phyloP scores from a whole-genome alignment of 1,140 invertebrate species.

The Nasonia giraulti region DNA sequence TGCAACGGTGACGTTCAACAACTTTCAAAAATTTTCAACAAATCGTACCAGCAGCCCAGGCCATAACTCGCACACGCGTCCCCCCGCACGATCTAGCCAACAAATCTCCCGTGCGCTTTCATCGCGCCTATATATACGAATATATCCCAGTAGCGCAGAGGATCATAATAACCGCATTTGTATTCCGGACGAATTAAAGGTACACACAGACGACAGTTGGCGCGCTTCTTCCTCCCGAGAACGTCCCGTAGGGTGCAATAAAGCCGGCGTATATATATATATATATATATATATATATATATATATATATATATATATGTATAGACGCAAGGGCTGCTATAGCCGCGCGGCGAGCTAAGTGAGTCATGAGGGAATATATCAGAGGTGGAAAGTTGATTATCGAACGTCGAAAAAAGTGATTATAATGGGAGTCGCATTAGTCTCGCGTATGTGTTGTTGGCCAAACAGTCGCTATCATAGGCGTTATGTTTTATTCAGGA shows the following conservation, averaged over 20 bases:
- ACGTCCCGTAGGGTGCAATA: neutral
- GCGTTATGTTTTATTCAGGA: neutral
- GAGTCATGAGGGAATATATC: slow-evolving; percentile 3
- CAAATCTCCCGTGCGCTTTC: no score
- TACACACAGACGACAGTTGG: neutral
- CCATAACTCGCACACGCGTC: no score
- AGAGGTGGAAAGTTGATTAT: neutral
- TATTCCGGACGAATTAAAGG: neutral
- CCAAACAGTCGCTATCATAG: neutral
- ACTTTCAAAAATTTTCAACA: no score
- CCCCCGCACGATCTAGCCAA: no score
- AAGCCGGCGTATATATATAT: neutral
- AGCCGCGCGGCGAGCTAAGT: neutral
- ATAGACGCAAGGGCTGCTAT: no score
- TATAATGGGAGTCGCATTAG: neutral
- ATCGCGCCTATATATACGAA: no score
- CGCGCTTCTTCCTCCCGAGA: neutral
- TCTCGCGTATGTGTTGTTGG: neutral
- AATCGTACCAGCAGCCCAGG: no score
- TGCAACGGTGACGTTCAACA: no score
- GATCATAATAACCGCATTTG: neutral
- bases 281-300: no score
- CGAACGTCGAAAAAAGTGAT: neutral
- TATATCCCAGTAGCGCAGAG: neutral
- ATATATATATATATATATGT: no score